Conservation (phyloP, 2,888 invertebrate species). For the Ephialtes manifestator region DNA sequence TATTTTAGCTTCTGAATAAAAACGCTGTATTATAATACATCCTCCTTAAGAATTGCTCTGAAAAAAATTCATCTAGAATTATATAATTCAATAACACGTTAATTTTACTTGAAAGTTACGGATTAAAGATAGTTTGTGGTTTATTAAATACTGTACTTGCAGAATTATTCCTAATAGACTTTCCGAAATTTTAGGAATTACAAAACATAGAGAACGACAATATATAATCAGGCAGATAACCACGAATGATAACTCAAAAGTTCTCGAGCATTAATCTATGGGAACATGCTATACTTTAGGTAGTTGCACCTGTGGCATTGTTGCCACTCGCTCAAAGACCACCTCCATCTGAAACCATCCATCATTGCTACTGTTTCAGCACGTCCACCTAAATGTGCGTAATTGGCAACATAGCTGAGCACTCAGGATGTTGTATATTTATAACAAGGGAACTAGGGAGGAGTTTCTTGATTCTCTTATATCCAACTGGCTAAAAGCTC, state of each 20-base stretch:
- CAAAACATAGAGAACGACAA: background rate
- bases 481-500: background rate
- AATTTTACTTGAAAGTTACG: background rate
- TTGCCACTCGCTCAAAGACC: background rate
- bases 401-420: conserved; percentile 1
- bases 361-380: background rate
- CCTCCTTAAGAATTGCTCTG: too few relatives aligned
- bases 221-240: background rate
- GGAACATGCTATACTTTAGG: background rate
- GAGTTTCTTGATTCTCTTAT: background rate
- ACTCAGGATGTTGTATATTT: background rate
- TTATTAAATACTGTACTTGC: background rate
- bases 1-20: too few relatives aligned
- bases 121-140: background rate
- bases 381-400: conserved; percentile 2
- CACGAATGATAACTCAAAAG: background rate
- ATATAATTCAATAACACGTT: background rate
- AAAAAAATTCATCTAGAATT: background rate
- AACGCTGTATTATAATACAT: too few relatives aligned
- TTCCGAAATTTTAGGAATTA: background rate
- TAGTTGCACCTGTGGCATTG: background rate
- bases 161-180: background rate
- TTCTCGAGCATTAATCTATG: conserved; percentile 2
- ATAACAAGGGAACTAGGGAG: background rate
- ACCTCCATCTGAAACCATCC: background rate